Evolutionary conservation across 2,888 invertebrate genomes (phyloP).

Genomic region (Clitarchus hookeri): DNA sequence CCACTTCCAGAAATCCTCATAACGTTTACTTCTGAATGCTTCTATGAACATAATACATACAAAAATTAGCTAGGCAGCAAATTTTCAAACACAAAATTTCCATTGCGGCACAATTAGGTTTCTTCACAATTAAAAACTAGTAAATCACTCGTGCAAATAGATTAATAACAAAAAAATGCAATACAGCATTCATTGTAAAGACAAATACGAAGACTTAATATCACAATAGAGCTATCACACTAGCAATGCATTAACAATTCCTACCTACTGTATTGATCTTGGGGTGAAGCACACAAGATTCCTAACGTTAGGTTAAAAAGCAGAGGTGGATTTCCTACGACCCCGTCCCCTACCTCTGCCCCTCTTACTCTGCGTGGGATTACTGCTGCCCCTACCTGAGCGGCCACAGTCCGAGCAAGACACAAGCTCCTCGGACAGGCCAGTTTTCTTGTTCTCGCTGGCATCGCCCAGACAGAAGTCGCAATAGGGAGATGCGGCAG

Average conservation of each 20-base stretch:
- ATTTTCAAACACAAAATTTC: background rate
- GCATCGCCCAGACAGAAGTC: conserved; percentile 98
- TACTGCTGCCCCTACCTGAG: conserved; percentile 69
- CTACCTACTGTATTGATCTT: background rate
- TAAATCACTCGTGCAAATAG: background rate
- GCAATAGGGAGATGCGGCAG: conserved; percentile 90
- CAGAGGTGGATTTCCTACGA: conserved; percentile 34
- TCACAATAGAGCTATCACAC: background rate
- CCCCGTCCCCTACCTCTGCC: conserved; percentile 35
- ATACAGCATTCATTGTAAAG: background rate
- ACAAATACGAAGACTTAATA: background rate
- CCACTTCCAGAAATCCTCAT: conserved; percentile 12
- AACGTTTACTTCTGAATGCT: no score
- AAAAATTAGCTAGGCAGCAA: background rate
- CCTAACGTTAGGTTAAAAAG: background rate
- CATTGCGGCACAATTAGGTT: background rate
- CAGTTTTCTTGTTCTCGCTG: conserved; percentile 94
- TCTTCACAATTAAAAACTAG: background rate
- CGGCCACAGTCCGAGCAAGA: conserved; percentile 99
- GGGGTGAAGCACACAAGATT: background rate
- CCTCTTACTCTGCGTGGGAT: background rate
- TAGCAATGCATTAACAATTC: background rate
- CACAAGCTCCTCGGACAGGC: conserved; percentile 90
- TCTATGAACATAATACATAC: no score
- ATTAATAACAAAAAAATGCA: background rate